These are phyloP conservation scores for Drosophila cardini DNA, from an alignment of 1,140 invertebrate species.

Conservation along the genomic window DNA sequence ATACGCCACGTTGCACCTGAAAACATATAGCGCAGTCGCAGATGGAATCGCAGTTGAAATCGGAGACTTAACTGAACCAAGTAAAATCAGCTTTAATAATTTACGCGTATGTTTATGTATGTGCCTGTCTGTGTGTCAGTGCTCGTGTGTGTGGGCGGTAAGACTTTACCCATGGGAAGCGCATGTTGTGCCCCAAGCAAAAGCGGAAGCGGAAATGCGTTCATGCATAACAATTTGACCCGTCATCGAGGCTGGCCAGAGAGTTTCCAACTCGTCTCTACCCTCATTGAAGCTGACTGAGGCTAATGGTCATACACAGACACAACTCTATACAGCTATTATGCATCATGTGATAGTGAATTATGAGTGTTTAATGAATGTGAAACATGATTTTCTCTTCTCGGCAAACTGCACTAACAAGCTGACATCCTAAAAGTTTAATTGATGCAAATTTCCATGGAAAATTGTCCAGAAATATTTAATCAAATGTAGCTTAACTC, in stretches of 20 bases:
- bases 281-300: constrained; percentile 19
- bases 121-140: not conserved
- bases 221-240: constrained; percentile 58
- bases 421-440: not conserved
- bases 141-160: constrained; percentile 2
- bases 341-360: constrained; percentile 24
- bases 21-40: constrained; percentile 34
- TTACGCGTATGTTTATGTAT: constrained; percentile 32
- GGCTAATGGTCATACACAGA: constrained; percentile 28
- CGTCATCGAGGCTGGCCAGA: constrained; percentile 30
- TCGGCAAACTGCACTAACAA: not conserved
- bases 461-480: not conserved
- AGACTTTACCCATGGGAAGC: constrained; percentile 32
- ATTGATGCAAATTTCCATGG: not conserved
- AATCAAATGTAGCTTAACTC: not conserved
- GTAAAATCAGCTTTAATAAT: constrained; percentile 68
- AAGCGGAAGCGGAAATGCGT: constrained; percentile 67
- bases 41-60: not conserved
- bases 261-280: constrained; percentile 6
- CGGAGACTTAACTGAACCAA: not conserved
- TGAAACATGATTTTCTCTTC: not conserved
- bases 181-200: constrained; percentile 14
- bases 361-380: constrained; percentile 37
- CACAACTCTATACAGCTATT: constrained; percentile 12
- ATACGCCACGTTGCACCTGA: constrained; percentile 56